Base-by-base conservation (phyloP, 2,797 vertebrate species). In the Coracias cyanogaster region DNA sequence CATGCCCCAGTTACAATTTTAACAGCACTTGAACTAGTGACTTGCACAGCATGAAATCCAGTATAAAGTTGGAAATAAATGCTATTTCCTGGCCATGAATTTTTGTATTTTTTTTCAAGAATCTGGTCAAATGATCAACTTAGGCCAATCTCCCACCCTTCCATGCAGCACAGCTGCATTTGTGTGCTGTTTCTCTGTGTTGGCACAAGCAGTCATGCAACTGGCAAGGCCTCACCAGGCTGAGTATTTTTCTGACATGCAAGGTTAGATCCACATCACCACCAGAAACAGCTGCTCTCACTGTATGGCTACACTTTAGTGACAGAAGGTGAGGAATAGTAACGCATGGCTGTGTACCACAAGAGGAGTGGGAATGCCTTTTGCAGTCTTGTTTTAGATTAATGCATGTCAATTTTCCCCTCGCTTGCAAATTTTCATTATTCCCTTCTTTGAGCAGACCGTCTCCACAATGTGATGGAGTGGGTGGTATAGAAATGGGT, bases 261-360 rank as follows among this genome's bases (percentile, higher is more conserved):
- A 31, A 91, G 29, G 9, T 69, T 79, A 43, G 54, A 78, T n/a
- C 61, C 46, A 15, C 28, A 54, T 72, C 66, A 5, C 48, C 33
- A 41, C 58, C 79, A 49, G 78, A 82, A 65, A 62, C 14, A 24
- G 17, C 39, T 61, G 22, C 46, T 70, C 24, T 85, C 6, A 0
- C 37, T 7, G 3, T 17, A 6, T 6, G 62, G 41, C 46, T 82
- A 20, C 26, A 10, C 17, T 45, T 66, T 19, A 19, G 25, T 62
- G 43, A 19, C 39, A 33, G n/a, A 43, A 37, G 37, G 39, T 16
- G 25, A 46, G 39, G 45, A 76, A 22, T 15, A 65, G 31, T n/a
- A 51, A 45, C 2, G 3, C 3, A 0, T 19, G 55, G 7, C 35
- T 4, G 0, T 4, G 19, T 35, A 20, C 19, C 15, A 10, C 0